These are phyloP conservation scores for Muraenolepis orangiensis DNA, from an alignment of 2,797 vertebrate genomes.

Conservation along the genomic window DNA sequence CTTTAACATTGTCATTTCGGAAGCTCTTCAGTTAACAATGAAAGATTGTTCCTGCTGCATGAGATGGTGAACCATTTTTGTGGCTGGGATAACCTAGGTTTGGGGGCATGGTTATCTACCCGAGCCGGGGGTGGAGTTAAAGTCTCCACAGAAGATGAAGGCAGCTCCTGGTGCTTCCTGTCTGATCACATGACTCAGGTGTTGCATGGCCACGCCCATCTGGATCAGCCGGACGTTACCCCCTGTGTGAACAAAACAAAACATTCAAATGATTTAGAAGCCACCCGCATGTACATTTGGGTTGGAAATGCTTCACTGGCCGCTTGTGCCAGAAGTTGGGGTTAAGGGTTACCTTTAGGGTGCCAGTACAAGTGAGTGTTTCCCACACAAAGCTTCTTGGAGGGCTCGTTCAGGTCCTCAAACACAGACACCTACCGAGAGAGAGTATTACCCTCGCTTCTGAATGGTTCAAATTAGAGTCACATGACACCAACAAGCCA, in stretches of 20 bases:
- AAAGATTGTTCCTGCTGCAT: too few species aligned
- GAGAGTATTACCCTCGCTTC: neutral
- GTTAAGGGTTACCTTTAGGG: conserved; percentile 82
- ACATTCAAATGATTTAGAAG: neutral
- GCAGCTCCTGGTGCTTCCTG: conserved; percentile 76
- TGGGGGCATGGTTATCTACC: conserved; percentile 45
- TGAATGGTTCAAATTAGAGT: neutral
- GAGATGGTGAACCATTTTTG: too few species aligned
- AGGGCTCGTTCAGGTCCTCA: conserved; percentile 76
- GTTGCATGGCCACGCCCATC: conserved; percentile 81
- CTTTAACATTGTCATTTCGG: too few species aligned
- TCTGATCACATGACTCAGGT: conserved; percentile 78
- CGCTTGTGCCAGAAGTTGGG: too few species aligned
- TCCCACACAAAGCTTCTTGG: conserved; percentile 85
- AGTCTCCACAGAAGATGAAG: conserved; percentile 89
- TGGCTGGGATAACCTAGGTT: neutral
- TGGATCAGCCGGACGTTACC: conserved; percentile 90
- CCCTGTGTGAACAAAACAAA: conserved; percentile 65
- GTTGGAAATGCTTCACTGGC: too few species aligned
- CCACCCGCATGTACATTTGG: too few species aligned
- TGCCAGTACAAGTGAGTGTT: conserved; percentile 98
- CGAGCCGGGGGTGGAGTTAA: conserved; percentile 86
- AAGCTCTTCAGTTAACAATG: too few species aligned
- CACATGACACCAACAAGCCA: neutral
- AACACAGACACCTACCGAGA: conserved; percentile 81